Evolutionary conservation across 2,113 vertebrate genomes (phyloP).

Genomic region (Chionomys nivalis): DNA sequence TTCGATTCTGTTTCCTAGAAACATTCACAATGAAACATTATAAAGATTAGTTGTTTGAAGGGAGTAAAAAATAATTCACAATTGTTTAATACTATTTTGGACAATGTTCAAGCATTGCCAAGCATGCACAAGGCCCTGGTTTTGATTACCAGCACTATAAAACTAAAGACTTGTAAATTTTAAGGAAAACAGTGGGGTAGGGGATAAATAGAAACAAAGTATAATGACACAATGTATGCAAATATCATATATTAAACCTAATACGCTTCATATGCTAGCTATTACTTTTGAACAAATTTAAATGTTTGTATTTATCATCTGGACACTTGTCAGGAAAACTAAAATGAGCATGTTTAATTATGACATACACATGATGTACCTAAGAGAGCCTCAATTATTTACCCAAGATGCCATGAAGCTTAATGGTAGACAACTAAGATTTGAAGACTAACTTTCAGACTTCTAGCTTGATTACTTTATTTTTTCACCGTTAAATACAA

Average conservation of each 20-base stretch:
- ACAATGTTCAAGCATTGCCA: neutral
- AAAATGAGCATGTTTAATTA: neutral
- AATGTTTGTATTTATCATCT: neutral
- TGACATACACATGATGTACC: neutral
- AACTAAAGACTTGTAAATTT: neutral
- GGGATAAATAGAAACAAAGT: neutral
- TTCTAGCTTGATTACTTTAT: neutral
- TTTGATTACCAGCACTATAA: neutral
- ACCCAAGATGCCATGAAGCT: neutral
- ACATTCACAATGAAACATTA: slow-evolving; percentile 65
- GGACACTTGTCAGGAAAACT: neutral
- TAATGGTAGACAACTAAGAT: slow-evolving; percentile 30
- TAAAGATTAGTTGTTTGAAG: neutral
- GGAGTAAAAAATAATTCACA: slow-evolving; percentile 12
- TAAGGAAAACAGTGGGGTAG: neutral
- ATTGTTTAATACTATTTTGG: slow-evolving; percentile 35
- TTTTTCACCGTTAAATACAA: neutral
- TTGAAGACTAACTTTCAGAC: slow-evolving; percentile 25
- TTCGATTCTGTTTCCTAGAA: slow-evolving; percentile 87
- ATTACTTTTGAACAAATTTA: neutral
- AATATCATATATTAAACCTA: neutral
- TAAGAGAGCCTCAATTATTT: slow-evolving; percentile 37
- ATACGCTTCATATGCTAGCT: neutral
- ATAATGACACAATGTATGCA: neutral
- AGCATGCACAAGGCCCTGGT: neutral